These are phyloP conservation scores for Pheosia gnoma DNA, from an alignment of 2,888 invertebrate genomes.

Conservation along the genomic window DNA sequence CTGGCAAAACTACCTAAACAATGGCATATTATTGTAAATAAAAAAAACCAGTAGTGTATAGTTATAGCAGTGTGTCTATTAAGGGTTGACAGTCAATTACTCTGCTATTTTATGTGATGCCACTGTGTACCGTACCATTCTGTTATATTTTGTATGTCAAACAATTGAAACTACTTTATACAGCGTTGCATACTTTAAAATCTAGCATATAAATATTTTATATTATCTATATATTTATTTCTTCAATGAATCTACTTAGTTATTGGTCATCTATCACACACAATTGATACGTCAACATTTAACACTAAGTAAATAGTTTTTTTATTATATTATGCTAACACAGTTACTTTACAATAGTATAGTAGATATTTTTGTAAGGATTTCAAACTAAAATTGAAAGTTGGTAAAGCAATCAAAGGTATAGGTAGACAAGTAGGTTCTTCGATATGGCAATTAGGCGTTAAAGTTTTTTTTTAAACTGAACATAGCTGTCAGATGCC, in stretches of 20 bases:
- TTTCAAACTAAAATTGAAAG: neutral
- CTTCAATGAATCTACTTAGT: constrained; percentile 54
- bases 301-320: constrained; percentile 20
- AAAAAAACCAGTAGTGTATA: too few relatives aligned
- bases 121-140: neutral
- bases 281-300: constrained; percentile 63
- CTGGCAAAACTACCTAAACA: too few relatives aligned
- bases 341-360: too few relatives aligned
- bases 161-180: constrained; percentile 2
- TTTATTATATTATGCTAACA: neutral
- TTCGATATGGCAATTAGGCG: too few relatives aligned
- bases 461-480: too few relatives aligned
- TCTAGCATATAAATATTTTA: constrained; percentile 27
- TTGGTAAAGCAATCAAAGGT: neutral
- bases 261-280: constrained; percentile 79
- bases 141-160: constrained; percentile 1
- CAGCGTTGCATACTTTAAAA: constrained; percentile 15
- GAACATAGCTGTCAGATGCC: too few relatives aligned
- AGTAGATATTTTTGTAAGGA: neutral
- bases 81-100: neutral
- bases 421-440: too few relatives aligned
- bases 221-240: constrained; percentile 8
- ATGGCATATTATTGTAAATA: too few relatives aligned
- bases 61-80: neutral
- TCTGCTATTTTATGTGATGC: neutral